phyloP scores from a whole-genome alignment of 2,797 vertebrate genomes.

The Chrysocyon brachyurus region DNA sequence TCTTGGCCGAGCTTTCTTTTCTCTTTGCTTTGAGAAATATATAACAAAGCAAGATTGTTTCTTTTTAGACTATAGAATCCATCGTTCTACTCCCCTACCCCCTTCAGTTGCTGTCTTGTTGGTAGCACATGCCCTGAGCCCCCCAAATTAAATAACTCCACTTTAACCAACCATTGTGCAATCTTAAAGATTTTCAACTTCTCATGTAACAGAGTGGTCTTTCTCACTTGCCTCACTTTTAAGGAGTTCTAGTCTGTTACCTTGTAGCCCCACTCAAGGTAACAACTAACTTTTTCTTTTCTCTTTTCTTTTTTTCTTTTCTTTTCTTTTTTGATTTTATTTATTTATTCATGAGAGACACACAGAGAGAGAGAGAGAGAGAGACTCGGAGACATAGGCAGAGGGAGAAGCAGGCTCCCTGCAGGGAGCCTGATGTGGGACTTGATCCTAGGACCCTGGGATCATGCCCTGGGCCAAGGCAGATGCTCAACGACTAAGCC shows the following conservation, averaged over 20 bases:
- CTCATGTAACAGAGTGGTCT: not conserved
- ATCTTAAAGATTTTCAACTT: not conserved
- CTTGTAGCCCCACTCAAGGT: not conserved
- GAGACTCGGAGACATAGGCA: too few species aligned
- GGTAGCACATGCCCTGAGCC: not conserved
- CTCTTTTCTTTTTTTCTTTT: too few species aligned
- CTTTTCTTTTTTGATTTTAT: too few species aligned
- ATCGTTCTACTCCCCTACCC: not conserved
- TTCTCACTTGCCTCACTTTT: not conserved
- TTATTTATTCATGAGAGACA: too few species aligned
- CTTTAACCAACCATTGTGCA: not conserved
- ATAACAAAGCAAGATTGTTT: not conserved
- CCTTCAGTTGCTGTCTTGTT: not conserved
- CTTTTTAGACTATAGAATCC: not conserved
- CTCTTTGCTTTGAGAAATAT: not conserved
- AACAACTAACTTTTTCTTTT: not conserved
- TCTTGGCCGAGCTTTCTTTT: not conserved
- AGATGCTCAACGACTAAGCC: too few species aligned
- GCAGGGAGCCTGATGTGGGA: too few species aligned
- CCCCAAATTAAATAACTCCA: not conserved
- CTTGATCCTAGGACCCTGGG: too few species aligned
- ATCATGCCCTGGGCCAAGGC: too few species aligned
- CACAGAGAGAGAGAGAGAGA: too few species aligned
- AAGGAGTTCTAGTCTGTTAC: not conserved
- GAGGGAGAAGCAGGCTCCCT: too few species aligned